A percentile compares a stretch with the other conserved stretches of the same genome.
Conservation (phyloP, 2,888 invertebrate species). For the Andrena chrysosceles region DNA sequence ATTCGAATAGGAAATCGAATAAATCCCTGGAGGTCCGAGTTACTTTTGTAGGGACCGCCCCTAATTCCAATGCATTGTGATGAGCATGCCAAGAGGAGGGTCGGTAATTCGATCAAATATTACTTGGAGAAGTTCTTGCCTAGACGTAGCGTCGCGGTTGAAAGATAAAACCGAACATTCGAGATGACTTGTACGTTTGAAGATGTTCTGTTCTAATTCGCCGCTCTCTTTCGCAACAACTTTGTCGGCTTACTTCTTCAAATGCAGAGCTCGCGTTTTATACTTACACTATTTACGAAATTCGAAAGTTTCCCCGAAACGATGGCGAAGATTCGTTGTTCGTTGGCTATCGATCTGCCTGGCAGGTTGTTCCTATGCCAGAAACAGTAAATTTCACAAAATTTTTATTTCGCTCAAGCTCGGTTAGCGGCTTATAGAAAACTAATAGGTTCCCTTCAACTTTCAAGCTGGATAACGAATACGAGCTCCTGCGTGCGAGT, state of each 20-base stretch:
- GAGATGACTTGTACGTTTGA: conserved; percentile 52
- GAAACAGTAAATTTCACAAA: conserved; percentile 44
- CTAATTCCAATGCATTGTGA: conserved; percentile 63
- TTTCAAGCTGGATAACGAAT: conserved; percentile 22
- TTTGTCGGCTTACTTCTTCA: conserved; percentile 16
- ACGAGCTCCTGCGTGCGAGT: conserved; percentile 2
- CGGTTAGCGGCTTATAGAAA: conserved; percentile 37
- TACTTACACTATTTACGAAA: not conserved
- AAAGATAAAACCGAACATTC: conserved; percentile 53
- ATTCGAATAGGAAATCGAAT: conserved; percentile 42
- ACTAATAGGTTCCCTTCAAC: conserved; percentile 44
- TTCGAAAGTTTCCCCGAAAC: conserved; percentile 7
- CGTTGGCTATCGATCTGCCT: conserved; percentile 53
- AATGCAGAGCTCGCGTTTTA: not conserved
- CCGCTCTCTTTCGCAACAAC: conserved; percentile 10
- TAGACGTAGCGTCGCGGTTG: conserved; percentile 18
- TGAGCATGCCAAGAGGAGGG: conserved; percentile 49
- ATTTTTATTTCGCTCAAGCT: conserved; percentile 25
- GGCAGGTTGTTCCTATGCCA: conserved; percentile 32
- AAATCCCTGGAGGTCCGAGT: conserved; percentile 45
- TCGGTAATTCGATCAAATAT: conserved; percentile 59
- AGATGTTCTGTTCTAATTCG: conserved; percentile 51
- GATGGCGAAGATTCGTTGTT: conserved; percentile 14
- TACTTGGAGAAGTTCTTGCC: conserved; percentile 47
- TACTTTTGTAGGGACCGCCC: conserved; percentile 27